phyloP scores from a whole-genome alignment of 2,888 invertebrate genomes.

The Conomelus anceps region DNA sequence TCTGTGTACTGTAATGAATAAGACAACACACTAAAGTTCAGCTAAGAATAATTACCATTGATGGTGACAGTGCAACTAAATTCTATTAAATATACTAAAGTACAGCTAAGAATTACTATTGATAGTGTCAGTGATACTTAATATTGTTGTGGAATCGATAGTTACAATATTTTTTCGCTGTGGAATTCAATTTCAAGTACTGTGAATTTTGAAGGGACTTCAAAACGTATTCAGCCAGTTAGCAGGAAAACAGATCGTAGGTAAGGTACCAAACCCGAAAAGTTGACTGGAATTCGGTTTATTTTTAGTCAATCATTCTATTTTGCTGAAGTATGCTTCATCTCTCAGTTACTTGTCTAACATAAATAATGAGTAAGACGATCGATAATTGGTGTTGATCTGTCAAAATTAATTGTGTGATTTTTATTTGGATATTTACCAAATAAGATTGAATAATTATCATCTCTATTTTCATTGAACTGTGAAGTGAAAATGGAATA shows the following conservation, averaged over 20 bases:
- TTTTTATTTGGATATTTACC: neutral
- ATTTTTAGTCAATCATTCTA: no score
- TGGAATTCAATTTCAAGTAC: neutral
- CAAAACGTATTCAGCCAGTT: neutral
- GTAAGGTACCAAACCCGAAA: neutral
- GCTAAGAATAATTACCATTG: no score
- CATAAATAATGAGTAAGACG: neutral
- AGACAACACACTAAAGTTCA: neutral
- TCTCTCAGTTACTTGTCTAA: neutral
- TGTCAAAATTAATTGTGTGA: neutral
- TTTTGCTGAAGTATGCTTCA: neutral
- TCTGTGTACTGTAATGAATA: no score
- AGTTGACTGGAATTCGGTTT: no score
- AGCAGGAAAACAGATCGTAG: neutral
- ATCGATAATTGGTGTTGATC: neutral
- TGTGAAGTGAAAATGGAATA: no score
- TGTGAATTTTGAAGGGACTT: neutral
- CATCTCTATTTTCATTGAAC: neutral
- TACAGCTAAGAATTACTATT: no score
- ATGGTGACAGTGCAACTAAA: no score
- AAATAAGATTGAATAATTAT: neutral
- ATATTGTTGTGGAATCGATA: neutral
- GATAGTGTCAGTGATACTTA: neutral
- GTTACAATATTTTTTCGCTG: neutral
- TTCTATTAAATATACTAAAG: no score